These are phyloP conservation scores for Branchinecta lindahli DNA, from an alignment of 1,140 invertebrate genomes.

Conservation along the genomic window DNA sequence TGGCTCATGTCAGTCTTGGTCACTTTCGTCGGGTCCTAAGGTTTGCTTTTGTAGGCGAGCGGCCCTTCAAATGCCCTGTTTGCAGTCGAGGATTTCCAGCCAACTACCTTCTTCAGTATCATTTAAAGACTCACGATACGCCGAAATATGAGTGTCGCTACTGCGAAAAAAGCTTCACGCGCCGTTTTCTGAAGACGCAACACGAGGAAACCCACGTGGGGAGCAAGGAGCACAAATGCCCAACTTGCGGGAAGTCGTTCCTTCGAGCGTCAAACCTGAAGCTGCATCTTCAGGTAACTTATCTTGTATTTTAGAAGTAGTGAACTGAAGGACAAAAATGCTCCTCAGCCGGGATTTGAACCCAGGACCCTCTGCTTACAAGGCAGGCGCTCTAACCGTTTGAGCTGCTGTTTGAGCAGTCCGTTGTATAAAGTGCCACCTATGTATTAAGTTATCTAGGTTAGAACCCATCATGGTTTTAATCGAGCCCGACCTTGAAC, in stretches of 20 bases:
- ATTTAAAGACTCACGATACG: background rate
- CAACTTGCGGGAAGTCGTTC: background rate
- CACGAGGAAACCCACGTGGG: background rate
- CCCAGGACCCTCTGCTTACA: too few species aligned
- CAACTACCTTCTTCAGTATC: background rate
- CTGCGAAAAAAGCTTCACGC: background rate
- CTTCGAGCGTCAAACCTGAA: background rate
- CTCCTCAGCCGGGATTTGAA: too few species aligned
- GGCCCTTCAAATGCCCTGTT: background rate
- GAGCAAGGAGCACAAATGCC: background rate
- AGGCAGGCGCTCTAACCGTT: too few species aligned
- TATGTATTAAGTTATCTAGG: too few species aligned
- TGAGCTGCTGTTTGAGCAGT: too few species aligned
- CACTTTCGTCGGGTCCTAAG: too few species aligned
- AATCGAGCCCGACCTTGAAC: too few species aligned
- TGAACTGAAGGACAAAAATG: too few species aligned
- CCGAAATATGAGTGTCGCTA: background rate
- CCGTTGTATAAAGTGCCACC: too few species aligned
- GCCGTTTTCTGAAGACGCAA: background rate
- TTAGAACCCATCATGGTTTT: too few species aligned
- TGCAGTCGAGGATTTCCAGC: background rate
- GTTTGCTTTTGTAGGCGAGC: background rate
- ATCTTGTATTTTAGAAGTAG: too few species aligned
- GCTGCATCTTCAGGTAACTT: background rate
- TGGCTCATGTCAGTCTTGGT: too few species aligned